Conservation (phyloP, 1,140 invertebrate genomes). For the Apis mellifera region Amel_HAv3.1 CM009940.2:1887001-1887500, state of each 20-base stretch:
- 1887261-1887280: slow-evolving; percentile 65
- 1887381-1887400: slow-evolving; percentile 3
- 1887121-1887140: slow-evolving; percentile 66
- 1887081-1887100: slow-evolving; percentile 60
- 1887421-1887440: no score
- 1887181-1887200: slow-evolving; percentile 54
- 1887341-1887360: slow-evolving; percentile 51
- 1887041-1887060: slow-evolving; percentile 62
- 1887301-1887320: slow-evolving; percentile 66
- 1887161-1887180: slow-evolving; percentile 53
- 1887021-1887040: slow-evolving; percentile 60
- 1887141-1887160: slow-evolving; percentile 68
- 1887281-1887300: slow-evolving; percentile 51
- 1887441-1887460: no score
- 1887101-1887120: slow-evolving; percentile 57
- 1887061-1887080: slow-evolving; percentile 64
- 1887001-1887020: slow-evolving; percentile 51
- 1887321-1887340: slow-evolving; percentile 64
- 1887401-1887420: background rate
- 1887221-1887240: slow-evolving; percentile 65
- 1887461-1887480: no score
- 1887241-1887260: slow-evolving; percentile 67
- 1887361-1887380: slow-evolving; percentile 49
- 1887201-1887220: slow-evolving; percentile 63
- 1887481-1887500: no score